phyloP scores from a whole-genome alignment of 1,140 invertebrate species.

The Magallana angulata region DNA sequence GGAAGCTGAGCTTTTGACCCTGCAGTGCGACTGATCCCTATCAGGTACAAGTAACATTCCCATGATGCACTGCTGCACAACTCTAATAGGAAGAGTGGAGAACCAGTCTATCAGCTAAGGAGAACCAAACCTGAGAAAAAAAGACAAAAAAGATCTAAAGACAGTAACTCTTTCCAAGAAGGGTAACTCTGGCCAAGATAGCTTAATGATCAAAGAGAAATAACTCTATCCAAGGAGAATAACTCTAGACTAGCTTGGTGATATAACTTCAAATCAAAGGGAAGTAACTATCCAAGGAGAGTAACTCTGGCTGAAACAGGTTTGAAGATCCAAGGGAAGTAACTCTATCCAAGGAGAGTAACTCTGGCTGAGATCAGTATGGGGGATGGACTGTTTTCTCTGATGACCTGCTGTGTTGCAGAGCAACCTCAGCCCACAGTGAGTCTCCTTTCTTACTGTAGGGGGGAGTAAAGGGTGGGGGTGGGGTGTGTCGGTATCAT shows the following conservation, averaged over 20 bases:
- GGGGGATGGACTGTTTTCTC: neutral
- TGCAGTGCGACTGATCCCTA: neutral
- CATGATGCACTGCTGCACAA: neutral
- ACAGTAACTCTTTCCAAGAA: neutral
- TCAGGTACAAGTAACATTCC: neutral
- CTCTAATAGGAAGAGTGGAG: neutral
- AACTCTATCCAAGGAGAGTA: neutral
- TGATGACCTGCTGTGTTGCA: constrained; percentile 60
- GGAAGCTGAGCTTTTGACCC: neutral
- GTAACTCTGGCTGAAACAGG: neutral
- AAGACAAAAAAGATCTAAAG: neutral
- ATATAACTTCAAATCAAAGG: neutral
- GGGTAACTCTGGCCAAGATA: neutral
- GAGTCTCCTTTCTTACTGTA: neutral
- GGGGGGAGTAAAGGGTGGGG: no score
- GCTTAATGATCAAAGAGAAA: neutral
- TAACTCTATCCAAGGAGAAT: neutral
- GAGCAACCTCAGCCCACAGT: constrained; percentile 60
- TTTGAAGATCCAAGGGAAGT: neutral
- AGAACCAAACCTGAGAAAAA: neutral
- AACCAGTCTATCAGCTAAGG: neutral
- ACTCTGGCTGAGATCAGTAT: neutral
- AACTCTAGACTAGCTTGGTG: neutral
- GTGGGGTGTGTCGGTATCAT: no score
- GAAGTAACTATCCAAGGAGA: neutral